These are phyloP conservation scores for Ectemnius continuus DNA, from an alignment of 2,888 invertebrate species.

Conservation along the genomic window DNA sequence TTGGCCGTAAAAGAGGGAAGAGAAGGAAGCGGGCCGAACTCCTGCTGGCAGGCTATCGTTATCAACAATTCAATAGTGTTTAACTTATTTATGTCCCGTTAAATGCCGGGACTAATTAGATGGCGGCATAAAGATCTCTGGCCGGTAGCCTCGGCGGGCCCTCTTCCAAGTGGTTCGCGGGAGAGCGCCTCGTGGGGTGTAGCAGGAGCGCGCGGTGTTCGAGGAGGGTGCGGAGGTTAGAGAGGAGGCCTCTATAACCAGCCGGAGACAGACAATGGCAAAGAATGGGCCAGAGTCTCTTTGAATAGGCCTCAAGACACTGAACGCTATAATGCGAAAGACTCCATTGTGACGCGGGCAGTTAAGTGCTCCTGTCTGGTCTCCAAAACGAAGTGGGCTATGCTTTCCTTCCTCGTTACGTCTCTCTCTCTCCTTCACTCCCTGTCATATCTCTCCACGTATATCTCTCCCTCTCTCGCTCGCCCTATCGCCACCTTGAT, in stretches of 20 bases:
- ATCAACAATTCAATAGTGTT: conserved; percentile 70
- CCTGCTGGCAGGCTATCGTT: conserved; percentile 54
- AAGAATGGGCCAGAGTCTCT: conserved; percentile 72
- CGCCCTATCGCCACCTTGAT: neutral
- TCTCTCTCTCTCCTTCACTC: conserved; percentile 18
- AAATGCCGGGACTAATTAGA: conserved; percentile 75
- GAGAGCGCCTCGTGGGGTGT: conserved; percentile 54
- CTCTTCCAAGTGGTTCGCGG: conserved; percentile 55
- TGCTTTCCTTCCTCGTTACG: conserved; percentile 28
- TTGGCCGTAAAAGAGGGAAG: conserved; percentile 29
- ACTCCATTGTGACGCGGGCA: conserved; percentile 75
- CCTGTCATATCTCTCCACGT: conserved; percentile 20
- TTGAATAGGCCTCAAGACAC: conserved; percentile 76
- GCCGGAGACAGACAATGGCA: conserved; percentile 72
- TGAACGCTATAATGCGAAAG: conserved; percentile 74
- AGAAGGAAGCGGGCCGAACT: conserved; percentile 31
- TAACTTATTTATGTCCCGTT: conserved; percentile 72
- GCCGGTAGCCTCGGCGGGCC: conserved; percentile 56
- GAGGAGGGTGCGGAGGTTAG: conserved; percentile 54
- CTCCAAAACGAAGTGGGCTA: conserved; percentile 72
- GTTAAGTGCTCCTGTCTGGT: conserved; percentile 75
- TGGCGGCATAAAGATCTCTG: conserved; percentile 68
- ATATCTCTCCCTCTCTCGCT: conserved; percentile 4
- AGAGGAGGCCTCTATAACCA: conserved; percentile 69
- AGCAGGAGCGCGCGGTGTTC: conserved; percentile 29